Conservation (phyloP, 2,797 vertebrate genomes). For the Pteropus rufus region DNA sequence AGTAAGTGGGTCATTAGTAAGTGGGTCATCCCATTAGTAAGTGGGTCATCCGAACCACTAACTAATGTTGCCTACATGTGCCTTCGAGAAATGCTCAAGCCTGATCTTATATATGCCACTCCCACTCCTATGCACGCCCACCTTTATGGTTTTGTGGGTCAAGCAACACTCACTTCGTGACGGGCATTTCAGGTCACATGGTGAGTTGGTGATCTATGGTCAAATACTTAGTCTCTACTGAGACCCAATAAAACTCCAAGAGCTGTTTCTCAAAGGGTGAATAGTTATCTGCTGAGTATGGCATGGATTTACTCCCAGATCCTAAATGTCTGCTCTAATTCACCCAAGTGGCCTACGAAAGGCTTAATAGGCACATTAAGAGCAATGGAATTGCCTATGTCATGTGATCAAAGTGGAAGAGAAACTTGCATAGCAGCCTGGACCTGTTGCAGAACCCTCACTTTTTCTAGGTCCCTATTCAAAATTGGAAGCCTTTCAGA, state of each 20-base stretch:
- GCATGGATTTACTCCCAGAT: background rate
- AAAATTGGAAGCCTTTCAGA: background rate
- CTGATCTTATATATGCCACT: background rate
- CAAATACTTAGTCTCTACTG: background rate
- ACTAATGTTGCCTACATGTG: background rate
- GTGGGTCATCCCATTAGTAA: too few relatives aligned
- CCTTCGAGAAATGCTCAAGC: background rate
- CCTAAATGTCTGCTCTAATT: background rate
- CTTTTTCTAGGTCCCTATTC: background rate
- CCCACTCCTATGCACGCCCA: background rate
- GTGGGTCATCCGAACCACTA: background rate
- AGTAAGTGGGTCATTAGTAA: too few relatives aligned
- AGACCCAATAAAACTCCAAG: background rate
- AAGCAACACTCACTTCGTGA: background rate
- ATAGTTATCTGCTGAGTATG: background rate
- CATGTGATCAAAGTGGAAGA: background rate
- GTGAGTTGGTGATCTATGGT: background rate
- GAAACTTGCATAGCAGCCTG: background rate
- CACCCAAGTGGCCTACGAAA: background rate
- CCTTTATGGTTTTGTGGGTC: background rate
- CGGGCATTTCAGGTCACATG: background rate
- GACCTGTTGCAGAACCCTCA: background rate
- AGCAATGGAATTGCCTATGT: background rate
- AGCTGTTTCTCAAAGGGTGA: background rate
- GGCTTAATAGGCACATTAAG: background rate